Evolutionary conservation across 2,797 vertebrate genomes (phyloP).

Genomic region (Sebastes variabilis): DNA sequence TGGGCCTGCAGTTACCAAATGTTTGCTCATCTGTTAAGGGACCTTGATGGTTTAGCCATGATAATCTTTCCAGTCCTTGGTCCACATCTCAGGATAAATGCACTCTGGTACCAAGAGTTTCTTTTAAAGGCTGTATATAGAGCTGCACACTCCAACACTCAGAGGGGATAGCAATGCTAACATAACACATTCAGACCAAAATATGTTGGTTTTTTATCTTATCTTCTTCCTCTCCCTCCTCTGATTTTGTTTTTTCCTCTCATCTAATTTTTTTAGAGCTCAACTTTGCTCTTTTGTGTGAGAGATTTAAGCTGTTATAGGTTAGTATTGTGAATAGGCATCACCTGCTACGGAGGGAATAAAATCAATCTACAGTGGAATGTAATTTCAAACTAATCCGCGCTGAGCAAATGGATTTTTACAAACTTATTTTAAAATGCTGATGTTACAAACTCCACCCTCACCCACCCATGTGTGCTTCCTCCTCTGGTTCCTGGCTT

Average conservation of each 20-base stretch:
- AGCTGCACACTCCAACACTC: slow-evolving; percentile 35
- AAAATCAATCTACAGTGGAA: slow-evolving; percentile 10
- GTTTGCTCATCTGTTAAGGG: slow-evolving; percentile 47
- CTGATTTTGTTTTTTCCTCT: neutral
- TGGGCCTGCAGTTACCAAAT: slow-evolving; percentile 43
- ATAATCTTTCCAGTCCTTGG: slow-evolving; percentile 64
- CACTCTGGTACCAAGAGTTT: slow-evolving; percentile 69
- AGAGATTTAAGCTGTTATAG: slow-evolving; percentile 7
- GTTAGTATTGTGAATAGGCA: neutral
- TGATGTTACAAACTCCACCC: slow-evolving; percentile 13
- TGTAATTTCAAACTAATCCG: slow-evolving; percentile 27
- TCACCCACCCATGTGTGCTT: neutral
- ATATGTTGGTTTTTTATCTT: slow-evolving; percentile 50
- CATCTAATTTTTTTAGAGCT: slow-evolving; percentile 11
- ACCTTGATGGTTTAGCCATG: slow-evolving; percentile 51
- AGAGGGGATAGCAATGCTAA: slow-evolving; percentile 38
- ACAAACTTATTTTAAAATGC: slow-evolving; percentile 26
- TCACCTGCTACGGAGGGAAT: neutral
- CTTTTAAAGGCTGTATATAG: slow-evolving; percentile 51
- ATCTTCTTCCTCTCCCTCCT: neutral
- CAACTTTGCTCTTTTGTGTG: slow-evolving; percentile 19
- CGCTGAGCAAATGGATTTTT: neutral
- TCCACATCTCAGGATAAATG: slow-evolving; percentile 76
- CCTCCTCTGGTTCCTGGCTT: slow-evolving; percentile 25
- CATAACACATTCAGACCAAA: slow-evolving; percentile 47